These are phyloP conservation scores for Thera obeliscata DNA, from an alignment of 2,888 invertebrate genomes.

Conservation along the genomic window DNA sequence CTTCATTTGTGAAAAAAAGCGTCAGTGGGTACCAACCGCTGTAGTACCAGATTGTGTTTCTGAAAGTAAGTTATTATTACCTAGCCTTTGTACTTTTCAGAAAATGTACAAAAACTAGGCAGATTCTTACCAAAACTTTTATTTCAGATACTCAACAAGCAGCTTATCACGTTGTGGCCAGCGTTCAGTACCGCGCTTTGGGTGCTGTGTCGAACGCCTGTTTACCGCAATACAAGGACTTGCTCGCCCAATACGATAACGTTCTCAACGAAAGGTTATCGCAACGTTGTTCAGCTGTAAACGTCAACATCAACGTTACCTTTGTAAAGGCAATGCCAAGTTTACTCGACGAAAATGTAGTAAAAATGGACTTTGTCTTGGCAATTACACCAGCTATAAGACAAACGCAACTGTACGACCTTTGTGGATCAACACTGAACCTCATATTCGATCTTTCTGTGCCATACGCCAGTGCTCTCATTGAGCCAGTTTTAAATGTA, in stretches of 20 bases:
- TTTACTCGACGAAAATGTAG: conserved; percentile 93
- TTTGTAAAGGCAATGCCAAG: conserved; percentile 93
- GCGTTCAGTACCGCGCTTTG: conserved; percentile 94
- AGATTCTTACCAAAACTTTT: conserved; percentile 7
- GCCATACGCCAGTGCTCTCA: conserved; percentile 95
- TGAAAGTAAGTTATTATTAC: conserved; percentile 86
- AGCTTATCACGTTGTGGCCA: conserved; percentile 95
- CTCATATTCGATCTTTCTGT: conserved; percentile 97
- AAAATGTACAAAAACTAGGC: background rate
- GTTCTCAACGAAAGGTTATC: conserved; percentile 92
- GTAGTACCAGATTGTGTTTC: conserved; percentile 98
- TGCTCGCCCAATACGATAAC: conserved; percentile 91
- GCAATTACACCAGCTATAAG: conserved; percentile 94
- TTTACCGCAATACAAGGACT: conserved; percentile 92
- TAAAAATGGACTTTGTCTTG: conserved; percentile 95
- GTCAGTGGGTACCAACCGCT: conserved; percentile 93
- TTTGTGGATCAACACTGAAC: conserved; percentile 96
- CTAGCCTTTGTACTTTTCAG: background rate
- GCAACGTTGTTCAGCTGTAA: conserved; percentile 96
- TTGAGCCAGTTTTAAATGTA: conserved; percentile 94
- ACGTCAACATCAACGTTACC: conserved; percentile 97
- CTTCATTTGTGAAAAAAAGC: conserved; percentile 92
- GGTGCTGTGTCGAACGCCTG: conserved; percentile 94
- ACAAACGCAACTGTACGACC: conserved; percentile 96
- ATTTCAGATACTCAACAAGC: conserved; percentile 94